These are phyloP conservation scores for Ornithoptera priamus DNA, from an alignment of 2,888 invertebrate species.

Conservation along the genomic window DNA sequence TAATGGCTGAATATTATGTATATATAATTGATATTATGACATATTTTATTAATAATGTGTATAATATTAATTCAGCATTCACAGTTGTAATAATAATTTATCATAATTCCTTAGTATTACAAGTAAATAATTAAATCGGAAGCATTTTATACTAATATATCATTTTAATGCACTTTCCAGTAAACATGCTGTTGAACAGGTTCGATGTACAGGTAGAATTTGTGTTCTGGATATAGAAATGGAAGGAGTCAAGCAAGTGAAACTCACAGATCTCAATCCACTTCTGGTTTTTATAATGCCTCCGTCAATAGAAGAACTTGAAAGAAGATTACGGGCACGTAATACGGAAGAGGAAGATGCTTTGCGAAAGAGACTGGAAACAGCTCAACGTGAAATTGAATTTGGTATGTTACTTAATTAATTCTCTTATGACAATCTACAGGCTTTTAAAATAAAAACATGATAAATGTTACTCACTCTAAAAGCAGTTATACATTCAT, in stretches of 20 bases:
- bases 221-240: slow-evolving; percentile 97
- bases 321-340: slow-evolving; percentile 85
- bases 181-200: slow-evolving; percentile 90
- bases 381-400: slow-evolving; percentile 89
- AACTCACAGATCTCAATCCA: slow-evolving; percentile 89
- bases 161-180: slow-evolving; percentile 70
- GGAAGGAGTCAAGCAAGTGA: slow-evolving; percentile 94
- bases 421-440: not conserved
- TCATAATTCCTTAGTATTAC: too few relatives aligned
- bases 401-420: slow-evolving; percentile 82
- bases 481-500: too few relatives aligned
- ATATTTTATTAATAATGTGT: too few relatives aligned
- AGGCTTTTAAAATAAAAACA: not conserved
- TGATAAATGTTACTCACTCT: too few relatives aligned
- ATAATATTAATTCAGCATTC: too few relatives aligned
- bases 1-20: too few relatives aligned
- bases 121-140: too few relatives aligned
- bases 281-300: slow-evolving; percentile 94
- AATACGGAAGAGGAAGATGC: slow-evolving; percentile 96
- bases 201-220: slow-evolving; percentile 89
- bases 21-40: too few relatives aligned
- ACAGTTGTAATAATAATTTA: too few relatives aligned
- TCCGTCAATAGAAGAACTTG: slow-evolving; percentile 90
- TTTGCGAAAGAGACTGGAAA: slow-evolving; percentile 86
- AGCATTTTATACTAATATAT: too few relatives aligned